A percentile compares a stretch with the other conserved stretches of the same genome.
phyloP scores from a whole-genome alignment of 2,113 vertebrate genomes.

The Austrofundulus limnaeus region DNA sequence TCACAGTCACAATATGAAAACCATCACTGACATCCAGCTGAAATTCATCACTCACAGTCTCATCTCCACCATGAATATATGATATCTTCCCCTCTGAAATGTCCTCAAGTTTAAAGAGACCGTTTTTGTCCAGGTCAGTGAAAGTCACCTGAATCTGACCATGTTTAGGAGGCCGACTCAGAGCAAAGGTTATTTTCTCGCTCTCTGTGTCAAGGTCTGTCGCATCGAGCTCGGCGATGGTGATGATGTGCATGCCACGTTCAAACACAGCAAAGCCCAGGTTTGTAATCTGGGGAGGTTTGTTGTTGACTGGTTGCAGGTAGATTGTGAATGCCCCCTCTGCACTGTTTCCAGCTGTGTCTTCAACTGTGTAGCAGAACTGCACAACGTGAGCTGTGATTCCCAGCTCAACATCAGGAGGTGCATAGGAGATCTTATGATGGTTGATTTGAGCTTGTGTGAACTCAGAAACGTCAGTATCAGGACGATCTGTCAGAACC shows the following conservation, averaged over 20 bases:
- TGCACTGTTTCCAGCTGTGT: conserved; percentile 85
- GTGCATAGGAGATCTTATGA: conserved; percentile 89
- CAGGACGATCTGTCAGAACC: conserved; percentile 86
- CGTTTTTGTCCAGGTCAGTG: conserved; percentile 77
- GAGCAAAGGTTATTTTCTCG: conserved; percentile 82
- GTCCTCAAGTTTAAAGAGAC: conserved; percentile 83
- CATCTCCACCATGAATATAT: conserved; percentile 86
- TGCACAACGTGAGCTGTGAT: conserved; percentile 90
- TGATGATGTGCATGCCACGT: conserved; percentile 82
- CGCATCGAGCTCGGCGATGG: conserved; percentile 81
- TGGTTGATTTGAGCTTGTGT: conserved; percentile 96
- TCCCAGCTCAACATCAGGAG: conserved; percentile 87
- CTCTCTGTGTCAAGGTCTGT: conserved; percentile 85
- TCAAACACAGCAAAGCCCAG: conserved; percentile 87
- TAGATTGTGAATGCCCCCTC: conserved; percentile 86
- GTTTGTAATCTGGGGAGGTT: conserved; percentile 92
- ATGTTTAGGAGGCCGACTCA: conserved; percentile 84
- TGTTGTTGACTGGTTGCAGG: conserved; percentile 91
- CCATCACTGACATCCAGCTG: conserved; percentile 91
- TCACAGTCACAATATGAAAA: conserved; percentile 87
- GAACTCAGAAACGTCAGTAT: conserved; percentile 85
- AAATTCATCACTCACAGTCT: conserved; percentile 82
- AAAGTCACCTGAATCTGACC: conserved; percentile 83
- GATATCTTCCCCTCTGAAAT: conserved; percentile 83
- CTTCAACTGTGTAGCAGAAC: conserved; percentile 89